Percentiles rank a stretch among this genome's conserved stretches.
These are phyloP conservation scores for Scleropages formosus DNA, from an alignment of 2,797 vertebrate genomes.

Conservation along the genomic window DNA sequence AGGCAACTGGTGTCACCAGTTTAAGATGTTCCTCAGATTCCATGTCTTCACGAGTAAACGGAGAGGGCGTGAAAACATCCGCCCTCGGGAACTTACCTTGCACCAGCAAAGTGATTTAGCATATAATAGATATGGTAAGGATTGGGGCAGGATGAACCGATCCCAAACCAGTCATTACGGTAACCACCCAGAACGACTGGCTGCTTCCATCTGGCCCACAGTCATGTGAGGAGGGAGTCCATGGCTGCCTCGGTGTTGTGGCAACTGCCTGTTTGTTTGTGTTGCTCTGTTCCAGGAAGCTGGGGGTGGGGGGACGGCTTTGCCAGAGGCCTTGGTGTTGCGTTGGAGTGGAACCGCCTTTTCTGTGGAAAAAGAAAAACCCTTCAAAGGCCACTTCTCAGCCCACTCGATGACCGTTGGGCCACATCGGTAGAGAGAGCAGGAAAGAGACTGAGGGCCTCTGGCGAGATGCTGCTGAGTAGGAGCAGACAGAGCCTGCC, in stretches of 20 bases:
- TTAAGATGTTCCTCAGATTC: too few relatives aligned
- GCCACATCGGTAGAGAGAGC: not conserved
- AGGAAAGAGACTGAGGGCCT: not conserved
- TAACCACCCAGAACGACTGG: not conserved
- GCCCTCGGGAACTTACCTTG: not conserved
- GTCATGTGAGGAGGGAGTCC: not conserved
- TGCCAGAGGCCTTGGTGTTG: too few relatives aligned
- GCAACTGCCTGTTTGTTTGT: not conserved
- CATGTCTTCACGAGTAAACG: too few relatives aligned
- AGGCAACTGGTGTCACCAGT: too few relatives aligned
- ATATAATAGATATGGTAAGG: not conserved
- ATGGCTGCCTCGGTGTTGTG: not conserved
- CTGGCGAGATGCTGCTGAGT: not conserved
- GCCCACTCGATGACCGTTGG: constrained; percentile 2
- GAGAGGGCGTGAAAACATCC: too few relatives aligned
- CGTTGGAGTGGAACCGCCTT: not conserved
- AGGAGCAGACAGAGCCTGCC: too few relatives aligned
- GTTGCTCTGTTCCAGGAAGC: not conserved
- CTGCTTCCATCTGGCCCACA: not conserved
- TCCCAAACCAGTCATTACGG: not conserved
- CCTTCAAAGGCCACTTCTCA: not conserved
- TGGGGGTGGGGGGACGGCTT: not conserved
- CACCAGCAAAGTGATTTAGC: not conserved
- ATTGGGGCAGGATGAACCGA: not conserved
- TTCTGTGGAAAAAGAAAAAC: not conserved